These are phyloP conservation scores for Actias luna DNA, from an alignment of 2,888 invertebrate species.

Conservation along the genomic window DNA sequence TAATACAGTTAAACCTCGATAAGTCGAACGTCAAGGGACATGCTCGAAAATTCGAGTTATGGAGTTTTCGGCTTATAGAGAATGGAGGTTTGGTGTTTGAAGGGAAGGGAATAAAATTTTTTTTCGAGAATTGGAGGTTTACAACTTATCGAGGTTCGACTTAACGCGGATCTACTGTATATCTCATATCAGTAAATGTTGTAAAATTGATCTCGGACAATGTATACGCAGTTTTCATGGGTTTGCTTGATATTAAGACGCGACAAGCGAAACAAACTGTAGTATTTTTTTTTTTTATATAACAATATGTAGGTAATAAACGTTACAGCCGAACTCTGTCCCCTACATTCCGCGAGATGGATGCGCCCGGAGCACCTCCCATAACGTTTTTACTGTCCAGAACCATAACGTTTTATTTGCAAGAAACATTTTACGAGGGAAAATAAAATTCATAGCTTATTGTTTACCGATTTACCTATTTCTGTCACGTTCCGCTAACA, in stretches of 20 bases:
- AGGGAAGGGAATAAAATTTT: too few species aligned
- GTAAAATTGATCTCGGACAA: background rate
- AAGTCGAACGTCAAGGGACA: too few species aligned
- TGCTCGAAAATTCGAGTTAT: too few species aligned
- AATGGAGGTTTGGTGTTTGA: too few species aligned
- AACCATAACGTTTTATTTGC: slow-evolving; percentile 9
- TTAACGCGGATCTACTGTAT: too few species aligned
- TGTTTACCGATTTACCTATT: slow-evolving; percentile 31
- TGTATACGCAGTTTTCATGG: background rate
- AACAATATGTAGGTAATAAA: background rate
- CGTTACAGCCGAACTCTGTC: background rate
- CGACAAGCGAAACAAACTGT: background rate
- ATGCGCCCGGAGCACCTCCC: slow-evolving; percentile 8
- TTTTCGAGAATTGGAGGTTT: too few species aligned
- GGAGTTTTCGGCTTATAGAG: too few species aligned
- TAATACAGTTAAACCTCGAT: too few species aligned
- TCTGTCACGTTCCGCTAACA: slow-evolving; percentile 42
- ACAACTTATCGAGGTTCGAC: too few species aligned
- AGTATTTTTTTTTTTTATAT: background rate
- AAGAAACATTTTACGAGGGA: slow-evolving; percentile 19
- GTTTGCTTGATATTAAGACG: background rate
- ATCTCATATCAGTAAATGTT: too few species aligned
- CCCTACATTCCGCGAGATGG: slow-evolving; percentile 4
- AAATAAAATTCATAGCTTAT: slow-evolving; percentile 23
- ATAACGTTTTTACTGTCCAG: slow-evolving; percentile 12